phyloP scores from a whole-genome alignment of 1,140 invertebrate species.

The Oedothorax gibbosus region DNA sequence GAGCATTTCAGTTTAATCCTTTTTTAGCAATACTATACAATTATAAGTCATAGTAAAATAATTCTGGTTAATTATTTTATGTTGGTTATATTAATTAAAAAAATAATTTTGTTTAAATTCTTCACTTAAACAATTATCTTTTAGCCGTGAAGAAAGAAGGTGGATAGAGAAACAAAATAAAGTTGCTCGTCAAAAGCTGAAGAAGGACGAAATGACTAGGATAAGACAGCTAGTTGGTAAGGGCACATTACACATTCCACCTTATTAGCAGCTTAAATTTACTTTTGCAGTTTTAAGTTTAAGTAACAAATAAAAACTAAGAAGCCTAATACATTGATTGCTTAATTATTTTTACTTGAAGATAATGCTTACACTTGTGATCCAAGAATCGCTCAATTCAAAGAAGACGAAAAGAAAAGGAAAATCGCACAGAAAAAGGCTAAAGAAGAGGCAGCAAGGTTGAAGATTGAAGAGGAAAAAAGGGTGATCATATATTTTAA shows the following conservation, averaged over 20 bases:
- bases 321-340: background rate
- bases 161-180: constrained; percentile 99
- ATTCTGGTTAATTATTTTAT: too few relatives aligned
- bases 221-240: constrained; percentile 84
- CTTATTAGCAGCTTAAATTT: background rate
- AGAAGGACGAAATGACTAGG: constrained; percentile 95
- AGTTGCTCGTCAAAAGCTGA: constrained; percentile 86
- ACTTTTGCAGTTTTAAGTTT: background rate
- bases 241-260: background rate
- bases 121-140: constrained; percentile 49
- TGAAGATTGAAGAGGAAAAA: constrained; percentile 86
- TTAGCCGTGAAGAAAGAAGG: constrained; percentile 87
- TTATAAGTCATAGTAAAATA: too few relatives aligned
- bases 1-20: too few relatives aligned
- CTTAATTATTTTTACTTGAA: constrained; percentile 55
- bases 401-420: constrained; percentile 92
- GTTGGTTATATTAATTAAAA: too few relatives aligned
- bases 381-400: constrained; percentile 90
- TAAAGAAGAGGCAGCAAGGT: constrained; percentile 87
- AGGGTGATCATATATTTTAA: constrained; percentile 66
- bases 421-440: constrained; percentile 90
- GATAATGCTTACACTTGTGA: constrained; percentile 95
- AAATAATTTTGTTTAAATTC: too few relatives aligned
- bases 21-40: too few relatives aligned
- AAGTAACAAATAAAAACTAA: background rate